A percentile compares a stretch with the other conserved stretches of the same genome.
These are phyloP conservation scores for Cotesia typhae DNA, from an alignment of 1,140 invertebrate genomes.

Conservation along the genomic window DNA sequence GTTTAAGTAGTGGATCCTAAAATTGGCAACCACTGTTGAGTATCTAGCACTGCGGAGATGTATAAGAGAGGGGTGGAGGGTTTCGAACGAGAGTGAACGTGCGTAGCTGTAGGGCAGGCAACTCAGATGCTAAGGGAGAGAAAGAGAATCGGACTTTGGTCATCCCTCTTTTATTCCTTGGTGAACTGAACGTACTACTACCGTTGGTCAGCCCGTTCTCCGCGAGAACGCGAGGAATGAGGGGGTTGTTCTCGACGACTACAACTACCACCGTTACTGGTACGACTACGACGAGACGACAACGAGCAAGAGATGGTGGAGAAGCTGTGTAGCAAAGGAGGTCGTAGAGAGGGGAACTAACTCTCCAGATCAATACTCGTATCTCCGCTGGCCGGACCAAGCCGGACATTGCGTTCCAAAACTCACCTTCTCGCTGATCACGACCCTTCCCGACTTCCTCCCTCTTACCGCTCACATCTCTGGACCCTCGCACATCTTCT, in stretches of 20 bases:
- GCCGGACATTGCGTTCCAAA: conserved; percentile 64
- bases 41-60: conserved; percentile 42
- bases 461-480: conserved; percentile 5
- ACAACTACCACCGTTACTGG: too few relatives aligned
- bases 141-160: conserved; percentile 31
- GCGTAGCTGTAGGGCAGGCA: conserved; percentile 30
- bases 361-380: conserved; percentile 65
- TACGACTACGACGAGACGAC: too few relatives aligned
- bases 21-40: conserved; percentile 40
- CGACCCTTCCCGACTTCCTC: conserved; percentile 42
- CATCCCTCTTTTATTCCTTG: conserved; percentile 37
- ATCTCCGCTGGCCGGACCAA: conserved; percentile 64
- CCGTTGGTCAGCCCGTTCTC: conserved; percentile 13
- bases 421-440: conserved; percentile 51
- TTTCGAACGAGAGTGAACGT: conserved; percentile 36
- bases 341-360: conserved; percentile 52
- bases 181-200: conserved; percentile 33
- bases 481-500: conserved; percentile 18
- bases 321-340: conserved; percentile 46
- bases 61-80: conserved; percentile 38
- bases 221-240: conserved; percentile 29
- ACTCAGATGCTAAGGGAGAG: neutral
- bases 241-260: conserved; percentile 48
- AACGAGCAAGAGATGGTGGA: conserved; percentile 37
- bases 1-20: conserved; percentile 11